Base-by-base conservation (phyloP, 2,797 vertebrate species). In the Lepus oiostolus region DNA sequence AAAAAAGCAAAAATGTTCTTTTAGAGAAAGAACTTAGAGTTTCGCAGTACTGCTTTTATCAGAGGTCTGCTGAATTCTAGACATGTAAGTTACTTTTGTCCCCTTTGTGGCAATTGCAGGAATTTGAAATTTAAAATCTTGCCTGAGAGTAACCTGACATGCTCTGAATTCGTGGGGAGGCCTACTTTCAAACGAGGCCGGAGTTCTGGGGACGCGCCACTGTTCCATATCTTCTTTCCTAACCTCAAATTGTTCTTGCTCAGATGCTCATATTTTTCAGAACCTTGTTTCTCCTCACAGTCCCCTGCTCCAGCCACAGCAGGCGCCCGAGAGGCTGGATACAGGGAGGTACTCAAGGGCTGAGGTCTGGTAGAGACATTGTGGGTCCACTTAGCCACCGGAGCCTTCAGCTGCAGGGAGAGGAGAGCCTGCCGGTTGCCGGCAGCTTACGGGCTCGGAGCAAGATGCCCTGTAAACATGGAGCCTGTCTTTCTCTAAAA, bases 401-500 rank as follows among this genome's bases (percentile, higher is more conserved):
- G 32, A 75, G 75, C 14, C 85, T 60, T 58, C 28, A 4, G 54
- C 38, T 76, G 54, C 35, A 1, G 0, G 32, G 58, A 86, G n/a
- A 3, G 17, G 42, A 16, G 32, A 92, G 52, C 30, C 87, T 58
- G 72, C 79, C 30, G 82, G 22, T 65, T 0, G 2, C 52, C n/a
- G 0, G 10, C 62, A 74, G 87, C 87, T 52, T 24, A n/a, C 14
- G 42, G 77, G 22, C 7, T 42, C 19, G 0, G 0, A 65, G 13
- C 11, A 21, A 47, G 67, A 91, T 92, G 82, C 32, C 30, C 85
- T 68, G 17, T 0, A 42, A 97, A 95, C 68, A 71, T 0, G 2
- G 0, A 0, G 16, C 74, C 71, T 88, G 54, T 96, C 94, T 96
- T 60, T 96, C 91, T 63, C 70, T 93, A 96, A 97, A 97, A 99